Percentiles rank a stretch among this genome's conserved stretches.
phyloP scores from a whole-genome alignment of 2,888 invertebrate genomes.

The Hyposoter dolosus region DNA sequence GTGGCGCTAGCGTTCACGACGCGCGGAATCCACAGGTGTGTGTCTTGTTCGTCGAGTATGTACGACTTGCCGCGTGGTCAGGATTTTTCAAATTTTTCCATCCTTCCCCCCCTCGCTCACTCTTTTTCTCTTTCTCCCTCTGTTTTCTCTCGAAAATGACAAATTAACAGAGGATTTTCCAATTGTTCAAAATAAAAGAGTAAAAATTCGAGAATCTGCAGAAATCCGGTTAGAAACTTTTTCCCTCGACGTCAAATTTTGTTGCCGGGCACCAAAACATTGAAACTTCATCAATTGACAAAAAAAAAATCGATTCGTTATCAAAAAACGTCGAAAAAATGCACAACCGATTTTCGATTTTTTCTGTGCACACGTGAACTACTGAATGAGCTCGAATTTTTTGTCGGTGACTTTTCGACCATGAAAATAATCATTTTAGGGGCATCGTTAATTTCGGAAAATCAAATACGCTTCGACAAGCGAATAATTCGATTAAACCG shows the following conservation, averaged over 20 bases:
- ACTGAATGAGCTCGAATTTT: background rate
- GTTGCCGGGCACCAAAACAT: background rate
- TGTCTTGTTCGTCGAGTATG: background rate
- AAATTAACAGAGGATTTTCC: background rate
- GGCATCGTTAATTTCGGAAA: background rate
- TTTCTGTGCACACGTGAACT: background rate
- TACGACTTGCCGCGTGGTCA: background rate
- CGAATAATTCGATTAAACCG: background rate
- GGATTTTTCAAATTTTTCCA: background rate
- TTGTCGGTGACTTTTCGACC: background rate
- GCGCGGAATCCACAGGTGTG: slow-evolving; percentile 57
- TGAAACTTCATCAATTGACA: background rate
- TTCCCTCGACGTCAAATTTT: background rate
- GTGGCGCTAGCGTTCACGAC: slow-evolving; percentile 31
- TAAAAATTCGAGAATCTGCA: background rate
- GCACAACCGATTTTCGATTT: background rate
- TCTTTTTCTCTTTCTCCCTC: background rate
- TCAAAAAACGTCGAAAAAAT: background rate
- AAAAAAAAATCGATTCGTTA: background rate
- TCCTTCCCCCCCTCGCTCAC: background rate
- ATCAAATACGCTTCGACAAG: background rate
- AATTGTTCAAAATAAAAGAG: background rate
- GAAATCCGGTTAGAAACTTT: background rate
- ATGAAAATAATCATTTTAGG: background rate
- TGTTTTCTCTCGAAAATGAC: background rate